Conservation (phyloP, 2,797 vertebrate genomes). For the Cuculus canorus region DNA sequence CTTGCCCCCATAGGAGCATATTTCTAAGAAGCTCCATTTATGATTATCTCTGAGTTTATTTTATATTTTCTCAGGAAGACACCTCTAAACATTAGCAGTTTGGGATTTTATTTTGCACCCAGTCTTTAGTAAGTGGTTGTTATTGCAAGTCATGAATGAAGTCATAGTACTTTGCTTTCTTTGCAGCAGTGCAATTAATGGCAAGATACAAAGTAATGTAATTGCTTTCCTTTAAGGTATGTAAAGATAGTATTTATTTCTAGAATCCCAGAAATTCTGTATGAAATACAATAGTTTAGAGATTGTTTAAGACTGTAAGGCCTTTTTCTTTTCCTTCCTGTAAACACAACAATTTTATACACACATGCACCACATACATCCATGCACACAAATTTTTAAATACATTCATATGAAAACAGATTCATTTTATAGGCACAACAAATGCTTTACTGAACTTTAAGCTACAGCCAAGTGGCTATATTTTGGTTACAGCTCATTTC, state of each 20-base stretch:
- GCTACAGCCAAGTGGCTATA: not conserved
- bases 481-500: conserved; percentile 19
- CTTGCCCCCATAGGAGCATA: not conserved
- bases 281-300: not conserved
- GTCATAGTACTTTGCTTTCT: not conserved
- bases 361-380: too few relatives aligned
- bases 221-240: not conserved
- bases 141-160: not conserved
- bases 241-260: not conserved
- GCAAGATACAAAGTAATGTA: not conserved
- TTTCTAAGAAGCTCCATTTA: not conserved
- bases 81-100: not conserved
- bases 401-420: not conserved
- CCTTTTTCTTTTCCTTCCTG: not conserved
- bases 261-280: not conserved
- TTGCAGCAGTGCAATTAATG: not conserved
- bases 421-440: not conserved
- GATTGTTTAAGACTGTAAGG: not conserved
- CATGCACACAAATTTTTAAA: not conserved
- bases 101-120: not conserved
- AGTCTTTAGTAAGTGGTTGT: not conserved
- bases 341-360: not conserved
- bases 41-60: not conserved
- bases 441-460: not conserved
- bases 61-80: not conserved